phyloP scores from a whole-genome alignment of 2,888 invertebrate genomes.

The Seira sanloemensis region DNA sequence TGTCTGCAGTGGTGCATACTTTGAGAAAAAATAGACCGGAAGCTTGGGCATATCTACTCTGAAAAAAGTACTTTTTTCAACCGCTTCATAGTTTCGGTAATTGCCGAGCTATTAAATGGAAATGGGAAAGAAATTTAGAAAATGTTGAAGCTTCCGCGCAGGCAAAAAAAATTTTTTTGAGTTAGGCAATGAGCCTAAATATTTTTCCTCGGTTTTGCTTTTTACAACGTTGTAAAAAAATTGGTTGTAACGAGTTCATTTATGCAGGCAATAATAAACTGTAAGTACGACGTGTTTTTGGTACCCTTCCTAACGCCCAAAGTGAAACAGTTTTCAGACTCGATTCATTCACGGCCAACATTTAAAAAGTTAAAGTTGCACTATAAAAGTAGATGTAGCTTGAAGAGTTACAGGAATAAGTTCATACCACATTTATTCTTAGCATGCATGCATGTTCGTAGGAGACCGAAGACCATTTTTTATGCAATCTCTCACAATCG shows the following conservation, averaged over 20 bases:
- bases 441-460: constrained; percentile 11
- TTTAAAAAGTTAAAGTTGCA: background rate
- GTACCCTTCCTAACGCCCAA: too few relatives aligned
- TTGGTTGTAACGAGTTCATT: background rate
- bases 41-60: background rate
- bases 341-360: background rate
- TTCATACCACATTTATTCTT: background rate
- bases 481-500: background rate
- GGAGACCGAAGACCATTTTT: background rate
- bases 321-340: background rate
- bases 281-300: background rate
- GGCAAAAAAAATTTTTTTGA: background rate
- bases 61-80: background rate
- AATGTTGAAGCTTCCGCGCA: background rate
- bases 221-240: background rate
- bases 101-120: background rate
- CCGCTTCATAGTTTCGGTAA: too few relatives aligned
- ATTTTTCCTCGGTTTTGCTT: background rate
- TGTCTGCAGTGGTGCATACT: background rate
- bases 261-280: constrained; percentile 1
- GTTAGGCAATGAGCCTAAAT: background rate
- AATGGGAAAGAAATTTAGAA: background rate
- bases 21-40: background rate
- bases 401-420: too few relatives aligned
- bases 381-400: constrained; percentile 3